Base-by-base conservation (phyloP, 2,797 vertebrate species). In the Ctenopoma kingsleyae region DNA sequence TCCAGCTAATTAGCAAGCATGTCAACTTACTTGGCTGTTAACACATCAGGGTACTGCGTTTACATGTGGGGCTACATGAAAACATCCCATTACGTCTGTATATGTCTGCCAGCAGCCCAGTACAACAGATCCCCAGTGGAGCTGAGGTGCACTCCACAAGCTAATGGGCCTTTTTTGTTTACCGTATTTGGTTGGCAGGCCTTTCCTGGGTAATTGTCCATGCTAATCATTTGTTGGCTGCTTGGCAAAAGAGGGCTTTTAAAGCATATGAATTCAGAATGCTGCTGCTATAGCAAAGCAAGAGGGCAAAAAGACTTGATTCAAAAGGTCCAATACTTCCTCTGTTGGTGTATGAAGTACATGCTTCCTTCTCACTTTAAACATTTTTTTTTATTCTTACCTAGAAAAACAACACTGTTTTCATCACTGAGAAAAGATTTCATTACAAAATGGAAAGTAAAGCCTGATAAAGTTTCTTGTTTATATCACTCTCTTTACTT, bases 81-180 rank as follows among this genome's bases (percentile, higher is more conserved):
- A 88, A 79, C 73, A 83, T 76, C 73, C 80, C 59, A 83, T 87
- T 86, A 87, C 44, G 58, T 84, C 52, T 83, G 65, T 76, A 70
- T 64, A 35, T 1, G 67, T 71, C 69, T 87, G 85, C 80, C 85
- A 86, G 79, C 68, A 84, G 49, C 78, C 63, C 74, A 60, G 66
- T 40, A 67, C 76, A 73, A 58, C 59, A 20, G 30, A 71, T 85
- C 81, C 83, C 82, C 63, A 51, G 66, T 82, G 85, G 55, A 78
- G 67, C 67, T 38, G 64, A 66, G 78, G 70, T 85, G 80, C 71
- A 68, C 69, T 86, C 70, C 63, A 69, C 78, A 69, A 84, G 75
- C 85, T 87, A 88, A 92, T 91, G 84, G 89, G 71, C 66, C 77
- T 84, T 86, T 87, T 88, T 85, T 87, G 84, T 89, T 89, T 86